Evolutionary conservation across 2,797 vertebrate genomes (phyloP).

Genomic region (Galagoides demidoff): DNA sequence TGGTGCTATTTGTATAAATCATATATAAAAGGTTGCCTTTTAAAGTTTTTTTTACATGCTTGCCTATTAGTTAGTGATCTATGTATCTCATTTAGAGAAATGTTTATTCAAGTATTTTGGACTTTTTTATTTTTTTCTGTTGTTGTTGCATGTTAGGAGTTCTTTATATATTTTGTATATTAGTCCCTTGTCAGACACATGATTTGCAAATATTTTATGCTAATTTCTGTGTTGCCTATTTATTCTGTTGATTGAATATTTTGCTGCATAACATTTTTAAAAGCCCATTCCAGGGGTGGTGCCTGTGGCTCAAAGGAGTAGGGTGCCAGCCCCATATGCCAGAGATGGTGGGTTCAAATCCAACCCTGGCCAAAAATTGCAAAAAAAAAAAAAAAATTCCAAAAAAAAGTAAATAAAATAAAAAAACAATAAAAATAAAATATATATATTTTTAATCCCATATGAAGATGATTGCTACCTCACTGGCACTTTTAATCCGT

Average conservation of each 20-base stretch:
- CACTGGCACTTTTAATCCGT: not conserved
- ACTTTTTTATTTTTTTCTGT: not conserved
- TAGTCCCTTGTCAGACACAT: not conserved
- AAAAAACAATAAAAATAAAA: too few species aligned
- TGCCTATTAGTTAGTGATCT: not conserved
- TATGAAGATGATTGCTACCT: not conserved
- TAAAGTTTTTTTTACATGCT: not conserved
- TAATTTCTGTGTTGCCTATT: not conserved
- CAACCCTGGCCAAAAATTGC: too few species aligned
- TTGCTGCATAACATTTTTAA: not conserved
- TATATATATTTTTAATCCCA: not conserved
- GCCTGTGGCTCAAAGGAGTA: too few species aligned
- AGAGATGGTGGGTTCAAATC: too few species aligned
- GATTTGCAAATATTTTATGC: not conserved
- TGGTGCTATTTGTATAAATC: not conserved
- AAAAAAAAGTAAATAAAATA: too few species aligned
- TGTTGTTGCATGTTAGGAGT: not conserved
- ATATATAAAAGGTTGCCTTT: not conserved
- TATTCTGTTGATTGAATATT: not conserved
- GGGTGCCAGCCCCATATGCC: too few species aligned
- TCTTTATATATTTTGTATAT: not conserved
- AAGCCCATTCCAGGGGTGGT: too few species aligned
- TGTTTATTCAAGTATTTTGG: not conserved
- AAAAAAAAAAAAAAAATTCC: too few species aligned
- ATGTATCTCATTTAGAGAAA: not conserved